Base-by-base conservation (phyloP, 2,888 invertebrate genomes). In the Thumatha senex region DNA sequence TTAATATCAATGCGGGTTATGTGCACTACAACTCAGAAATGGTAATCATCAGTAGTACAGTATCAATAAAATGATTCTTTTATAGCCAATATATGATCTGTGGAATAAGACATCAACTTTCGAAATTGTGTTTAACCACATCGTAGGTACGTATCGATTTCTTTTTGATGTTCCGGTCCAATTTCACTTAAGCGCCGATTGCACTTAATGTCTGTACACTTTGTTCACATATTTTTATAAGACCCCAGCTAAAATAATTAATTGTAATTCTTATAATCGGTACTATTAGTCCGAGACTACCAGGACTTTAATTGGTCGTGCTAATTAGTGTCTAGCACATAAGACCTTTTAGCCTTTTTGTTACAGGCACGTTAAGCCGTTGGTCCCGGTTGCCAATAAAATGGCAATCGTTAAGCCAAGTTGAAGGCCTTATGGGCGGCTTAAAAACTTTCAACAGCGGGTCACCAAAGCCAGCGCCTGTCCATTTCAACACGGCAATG, bases 131-230 rank as follows among this genome's bases (percentile, higher is more conserved):
- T 70, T 71, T 65, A 58, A 76, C 75, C 72, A 72, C 78, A 80
- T 80, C 70, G 69, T 61, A 63, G 54, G 55, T 69, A 56, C 47
- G 61, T 70, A 76, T 78, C 74, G 80, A 84, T 84, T 84, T 86
- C 81, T 80, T 82, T 79, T 76, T 76, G 74, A 80, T 80, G 78
- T 78, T 84, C 83, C 85, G 84, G 81, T 82, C 80, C 71, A 79
- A 74, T 85, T 86, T 86, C 84, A 75, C 81, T 76, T 57, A 49
- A 48, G 53, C 61, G 63, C 64, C 73, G 70, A 78, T 80, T 75
- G 72, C 73, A 74, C 62, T 70, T 69, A 74, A 74, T 78, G 56
- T 72, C 63, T 64, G 63, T 70, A 63, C 74, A 63, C 74, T 73
- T 73, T 61, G 67, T 70, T 61, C 65, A 59, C 60, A 58, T 56